Evolutionary conservation across 1,140 invertebrate species (phyloP).

Genomic region (Phymastichus coffea): DNA sequence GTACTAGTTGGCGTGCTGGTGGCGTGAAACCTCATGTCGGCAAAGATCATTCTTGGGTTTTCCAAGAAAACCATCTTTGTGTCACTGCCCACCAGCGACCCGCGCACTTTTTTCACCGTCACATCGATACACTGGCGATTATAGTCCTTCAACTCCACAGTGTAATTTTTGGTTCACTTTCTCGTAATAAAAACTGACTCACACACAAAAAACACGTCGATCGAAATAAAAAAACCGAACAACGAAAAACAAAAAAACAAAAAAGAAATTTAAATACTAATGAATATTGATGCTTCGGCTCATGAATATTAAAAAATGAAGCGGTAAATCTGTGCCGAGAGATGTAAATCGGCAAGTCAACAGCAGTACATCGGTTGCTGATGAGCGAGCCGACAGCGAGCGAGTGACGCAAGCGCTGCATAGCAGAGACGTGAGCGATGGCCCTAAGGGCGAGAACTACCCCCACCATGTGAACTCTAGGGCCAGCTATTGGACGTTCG

Average conservation of each 20-base stretch:
- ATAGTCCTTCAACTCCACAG: no score
- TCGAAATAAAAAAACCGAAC: no score
- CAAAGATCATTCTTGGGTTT: conserved; percentile 54
- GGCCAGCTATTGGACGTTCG: conserved; percentile 39
- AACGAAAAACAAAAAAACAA: not conserved
- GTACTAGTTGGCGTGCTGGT: conserved; percentile 53
- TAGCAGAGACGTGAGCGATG: conserved; percentile 42
- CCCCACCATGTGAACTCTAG: conserved; percentile 37
- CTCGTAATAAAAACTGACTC: no score
- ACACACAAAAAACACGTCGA: no score
- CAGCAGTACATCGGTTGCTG: no score
- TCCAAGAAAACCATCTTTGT: conserved; percentile 56
- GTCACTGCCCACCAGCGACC: conserved; percentile 26
- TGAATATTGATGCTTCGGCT: conserved; percentile 27
- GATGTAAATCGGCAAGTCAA: no score
- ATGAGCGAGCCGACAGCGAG: conserved; percentile 43
- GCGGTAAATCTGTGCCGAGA: no score
- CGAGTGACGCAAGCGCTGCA: conserved; percentile 42
- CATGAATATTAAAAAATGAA: conserved; percentile 9
- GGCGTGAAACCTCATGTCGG: conserved; percentile 53
- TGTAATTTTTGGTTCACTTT: no score
- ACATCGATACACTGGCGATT: conserved; percentile 40
- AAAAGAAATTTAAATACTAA: not conserved
- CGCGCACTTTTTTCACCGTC: conserved; percentile 29
- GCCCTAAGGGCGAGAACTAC: conserved; percentile 46